A percentile compares a stretch with the other conserved stretches of the same genome.
Evolutionary conservation across 2,888 invertebrate genomes (phyloP).

Genomic region (Eupeodes latifasciatus): DNA sequence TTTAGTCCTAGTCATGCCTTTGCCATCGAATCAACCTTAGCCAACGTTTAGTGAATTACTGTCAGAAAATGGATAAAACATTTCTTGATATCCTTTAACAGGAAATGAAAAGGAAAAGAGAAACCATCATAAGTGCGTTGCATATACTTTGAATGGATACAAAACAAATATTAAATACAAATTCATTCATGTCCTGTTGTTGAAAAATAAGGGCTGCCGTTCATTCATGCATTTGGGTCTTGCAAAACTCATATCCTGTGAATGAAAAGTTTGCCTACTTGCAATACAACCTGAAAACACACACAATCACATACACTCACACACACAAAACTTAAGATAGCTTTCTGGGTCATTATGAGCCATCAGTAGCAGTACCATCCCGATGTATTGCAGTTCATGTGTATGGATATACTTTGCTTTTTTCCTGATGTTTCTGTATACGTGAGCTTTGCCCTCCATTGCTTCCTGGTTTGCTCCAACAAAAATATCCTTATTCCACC

Average conservation of each 20-base stretch:
- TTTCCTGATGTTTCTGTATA: slow-evolving; percentile 15
- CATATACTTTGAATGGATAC: neutral
- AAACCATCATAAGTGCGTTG: neutral
- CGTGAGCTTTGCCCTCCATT: slow-evolving; percentile 43
- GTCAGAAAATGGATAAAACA: slow-evolving; percentile 22
- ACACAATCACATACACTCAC: neutral
- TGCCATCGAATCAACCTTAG: neutral
- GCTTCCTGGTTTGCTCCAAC: slow-evolving; percentile 52
- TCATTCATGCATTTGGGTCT: slow-evolving; percentile 63
- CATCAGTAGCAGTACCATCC: neutral
- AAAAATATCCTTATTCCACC: too few relatives aligned
- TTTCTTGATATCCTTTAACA: neutral
- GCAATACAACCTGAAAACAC: slow-evolving; percentile 1
- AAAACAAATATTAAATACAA: slow-evolving; percentile 26
- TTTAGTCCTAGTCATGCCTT: neutral
- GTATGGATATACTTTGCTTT: neutral
- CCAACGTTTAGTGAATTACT: slow-evolving; percentile 38
- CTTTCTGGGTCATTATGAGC: slow-evolving; percentile 71
- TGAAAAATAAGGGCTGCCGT: slow-evolving; percentile 35
- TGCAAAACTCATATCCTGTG: slow-evolving; percentile 63
- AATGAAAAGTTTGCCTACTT: slow-evolving; percentile 63
- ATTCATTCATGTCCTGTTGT: slow-evolving; percentile 62
- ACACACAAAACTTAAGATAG: slow-evolving; percentile 32
- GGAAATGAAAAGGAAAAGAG: neutral
- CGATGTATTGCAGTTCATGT: neutral